Evolutionary conservation across 23 tunicate genomes (phyloP).

Genomic region (Botrylloides violaceus): DNA sequence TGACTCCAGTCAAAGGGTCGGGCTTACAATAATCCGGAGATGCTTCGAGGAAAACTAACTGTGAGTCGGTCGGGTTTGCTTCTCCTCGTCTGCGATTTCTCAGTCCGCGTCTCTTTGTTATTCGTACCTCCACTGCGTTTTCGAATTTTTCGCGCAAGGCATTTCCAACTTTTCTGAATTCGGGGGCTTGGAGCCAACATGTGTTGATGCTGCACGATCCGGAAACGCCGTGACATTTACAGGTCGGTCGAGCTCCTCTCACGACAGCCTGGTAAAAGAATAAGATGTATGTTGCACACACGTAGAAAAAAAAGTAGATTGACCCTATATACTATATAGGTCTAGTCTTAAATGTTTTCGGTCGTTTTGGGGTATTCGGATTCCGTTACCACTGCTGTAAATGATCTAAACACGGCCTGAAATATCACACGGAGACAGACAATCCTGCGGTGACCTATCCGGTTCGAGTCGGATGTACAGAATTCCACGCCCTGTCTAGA

Average conservation of each 20-base stretch:
- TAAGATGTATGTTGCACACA: too few species aligned
- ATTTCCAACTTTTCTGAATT: slow-evolving; percentile 22
- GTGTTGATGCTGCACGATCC: slow-evolving; percentile 40
- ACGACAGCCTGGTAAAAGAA: slow-evolving; percentile 30
- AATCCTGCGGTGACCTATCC: too few species aligned
- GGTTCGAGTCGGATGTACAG: too few species aligned
- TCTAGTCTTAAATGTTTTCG: too few species aligned
- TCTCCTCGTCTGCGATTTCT: neutral
- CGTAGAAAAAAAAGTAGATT: neutral
- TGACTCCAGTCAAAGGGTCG: slow-evolving; percentile 14
- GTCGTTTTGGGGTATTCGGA: too few species aligned
- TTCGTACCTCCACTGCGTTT: slow-evolving; percentile 11
- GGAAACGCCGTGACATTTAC: slow-evolving; percentile 45
- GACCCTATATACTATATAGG: neutral
- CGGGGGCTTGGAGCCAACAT: slow-evolving; percentile 28
- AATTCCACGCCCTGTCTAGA: too few species aligned
- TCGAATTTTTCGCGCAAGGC: slow-evolving; percentile 14
- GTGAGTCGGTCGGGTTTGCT: neutral
- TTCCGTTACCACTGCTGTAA: too few species aligned
- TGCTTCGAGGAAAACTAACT: slow-evolving; percentile 16
- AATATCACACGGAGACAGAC: too few species aligned
- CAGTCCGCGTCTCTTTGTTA: slow-evolving; percentile 3
- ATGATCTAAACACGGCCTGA: too few species aligned
- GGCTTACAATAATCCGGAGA: slow-evolving; percentile 34
- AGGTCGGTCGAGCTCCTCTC: slow-evolving; percentile 21